Conservation (phyloP, 2,888 invertebrate genomes). For the Euproctis similis region DNA sequence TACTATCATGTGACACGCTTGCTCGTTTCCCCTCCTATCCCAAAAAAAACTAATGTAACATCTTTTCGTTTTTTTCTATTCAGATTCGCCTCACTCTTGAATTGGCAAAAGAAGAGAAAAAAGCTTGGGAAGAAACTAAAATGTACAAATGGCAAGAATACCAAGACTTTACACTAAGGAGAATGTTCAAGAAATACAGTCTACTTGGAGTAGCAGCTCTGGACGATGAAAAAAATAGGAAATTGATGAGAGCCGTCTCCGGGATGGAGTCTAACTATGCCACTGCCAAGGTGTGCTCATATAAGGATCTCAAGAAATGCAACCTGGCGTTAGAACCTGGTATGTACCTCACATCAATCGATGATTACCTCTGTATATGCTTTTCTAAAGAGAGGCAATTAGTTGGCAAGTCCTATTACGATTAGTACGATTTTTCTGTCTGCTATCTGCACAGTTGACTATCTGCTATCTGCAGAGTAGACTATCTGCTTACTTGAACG, state of each 20-base stretch:
- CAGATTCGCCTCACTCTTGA: slow-evolving; percentile 60
- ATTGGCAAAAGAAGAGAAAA: slow-evolving; percentile 74
- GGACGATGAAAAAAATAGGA: slow-evolving; percentile 79
- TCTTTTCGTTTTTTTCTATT: slow-evolving; percentile 11
- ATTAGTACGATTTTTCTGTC: too few relatives aligned
- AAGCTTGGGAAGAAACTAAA: slow-evolving; percentile 79
- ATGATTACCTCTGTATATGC: too few relatives aligned
- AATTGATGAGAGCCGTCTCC: slow-evolving; percentile 77
- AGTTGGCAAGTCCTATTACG: too few relatives aligned
- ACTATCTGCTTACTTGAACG: too few relatives aligned
- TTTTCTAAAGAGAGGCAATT: too few relatives aligned
- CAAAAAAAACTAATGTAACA: background rate
- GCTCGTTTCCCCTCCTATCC: too few relatives aligned
- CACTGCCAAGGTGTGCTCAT: slow-evolving; percentile 86
- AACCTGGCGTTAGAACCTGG: slow-evolving; percentile 84
- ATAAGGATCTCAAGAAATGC: slow-evolving; percentile 77
- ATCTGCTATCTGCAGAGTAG: too few relatives aligned
- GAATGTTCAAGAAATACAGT: slow-evolving; percentile 85
- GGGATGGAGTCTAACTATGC: slow-evolving; percentile 87
- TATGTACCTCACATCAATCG: too few relatives aligned
- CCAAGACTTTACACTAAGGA: slow-evolving; percentile 78
- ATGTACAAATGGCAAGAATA: slow-evolving; percentile 84
- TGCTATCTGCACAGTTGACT: too few relatives aligned
- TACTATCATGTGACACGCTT: too few relatives aligned
- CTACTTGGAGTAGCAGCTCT: slow-evolving; percentile 84